A percentile compares a stretch with the other conserved stretches of the same genome.
phyloP scores from a whole-genome alignment of 2,888 invertebrate genomes.

The Palloptera scutellata region DNA sequence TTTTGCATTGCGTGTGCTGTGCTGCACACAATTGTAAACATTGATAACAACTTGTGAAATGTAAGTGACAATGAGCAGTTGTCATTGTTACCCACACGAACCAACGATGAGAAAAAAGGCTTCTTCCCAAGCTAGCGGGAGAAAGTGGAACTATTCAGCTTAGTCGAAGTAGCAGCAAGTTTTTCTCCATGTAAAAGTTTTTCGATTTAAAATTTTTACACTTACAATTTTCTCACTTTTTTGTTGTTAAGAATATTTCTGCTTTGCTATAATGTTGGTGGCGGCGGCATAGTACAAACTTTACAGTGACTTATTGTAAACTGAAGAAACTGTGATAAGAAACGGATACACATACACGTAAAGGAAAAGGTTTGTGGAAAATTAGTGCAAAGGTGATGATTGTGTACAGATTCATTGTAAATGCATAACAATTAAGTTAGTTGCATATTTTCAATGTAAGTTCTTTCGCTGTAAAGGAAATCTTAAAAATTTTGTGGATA shows the following conservation, averaged over 20 bases:
- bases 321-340: too few relatives aligned
- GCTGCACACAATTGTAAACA: conserved; percentile 49
- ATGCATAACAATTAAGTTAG: neutral
- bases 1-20: too few relatives aligned
- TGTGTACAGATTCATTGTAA: neutral
- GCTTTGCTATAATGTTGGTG: neutral
- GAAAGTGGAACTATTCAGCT: neutral
- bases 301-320: neutral
- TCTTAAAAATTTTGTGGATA: too few relatives aligned
- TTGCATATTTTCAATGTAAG: too few relatives aligned
- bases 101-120: neutral
- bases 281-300: neutral
- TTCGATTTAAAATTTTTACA: conserved; percentile 23
- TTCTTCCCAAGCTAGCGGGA: neutral
- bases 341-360: too few relatives aligned
- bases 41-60: conserved; percentile 56
- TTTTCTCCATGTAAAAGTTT: conserved; percentile 25
- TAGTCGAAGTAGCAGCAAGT: conserved; percentile 5
- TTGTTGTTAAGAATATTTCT: conserved; percentile 2
- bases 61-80: conserved; percentile 49
- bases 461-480: too few relatives aligned
- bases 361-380: too few relatives aligned
- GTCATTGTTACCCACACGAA: conserved; percentile 19
- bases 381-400: neutral
- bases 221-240: neutral